phyloP scores from a whole-genome alignment of 2,888 invertebrate genomes.

The Mesorhabditis belari region DNA sequence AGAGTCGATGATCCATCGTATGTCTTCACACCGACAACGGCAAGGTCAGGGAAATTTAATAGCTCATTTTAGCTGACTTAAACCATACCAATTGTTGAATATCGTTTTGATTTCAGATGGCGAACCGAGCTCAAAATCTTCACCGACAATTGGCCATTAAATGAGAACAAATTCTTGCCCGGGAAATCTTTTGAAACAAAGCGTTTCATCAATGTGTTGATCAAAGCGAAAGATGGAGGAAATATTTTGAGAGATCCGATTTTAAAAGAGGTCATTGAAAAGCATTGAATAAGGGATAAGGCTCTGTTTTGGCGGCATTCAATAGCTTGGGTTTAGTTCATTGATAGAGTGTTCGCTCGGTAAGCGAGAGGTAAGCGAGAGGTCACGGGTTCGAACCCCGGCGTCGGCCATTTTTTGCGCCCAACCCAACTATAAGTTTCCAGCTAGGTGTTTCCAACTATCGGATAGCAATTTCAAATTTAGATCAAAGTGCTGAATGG shows the following conservation, averaged over 20 bases:
- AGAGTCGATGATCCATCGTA: slow-evolving; percentile 49
- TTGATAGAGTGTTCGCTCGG: too few relatives aligned
- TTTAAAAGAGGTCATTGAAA: slow-evolving; percentile 42
- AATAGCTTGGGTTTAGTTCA: too few relatives aligned
- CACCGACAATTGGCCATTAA: slow-evolving; percentile 46
- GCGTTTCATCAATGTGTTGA: slow-evolving; percentile 46
- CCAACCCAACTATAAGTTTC: too few relatives aligned
- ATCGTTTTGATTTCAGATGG: slow-evolving; percentile 34
- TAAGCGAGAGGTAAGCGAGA: too few relatives aligned
- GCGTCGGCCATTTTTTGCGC: too few relatives aligned
- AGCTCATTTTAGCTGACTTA: neutral
- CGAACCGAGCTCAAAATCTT: slow-evolving; percentile 44
- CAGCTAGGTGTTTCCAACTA: too few relatives aligned
- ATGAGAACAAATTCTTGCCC: slow-evolving; percentile 50
- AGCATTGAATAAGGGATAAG: too few relatives aligned
- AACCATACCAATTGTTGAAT: neutral
- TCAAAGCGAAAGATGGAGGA: slow-evolving; percentile 44
- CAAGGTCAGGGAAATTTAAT: slow-evolving; percentile 24
- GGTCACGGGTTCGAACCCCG: too few relatives aligned
- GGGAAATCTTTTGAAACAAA: slow-evolving; percentile 51
- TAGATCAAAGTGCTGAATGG: slow-evolving; percentile 34
- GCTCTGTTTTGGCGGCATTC: too few relatives aligned
- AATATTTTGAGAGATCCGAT: slow-evolving; percentile 41
- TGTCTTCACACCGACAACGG: slow-evolving; percentile 49
- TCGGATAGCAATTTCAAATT: neutral